Evolutionary conservation across 2,797 vertebrate genomes (phyloP).

Genomic region (Mormyrops boulengeri): DNA sequence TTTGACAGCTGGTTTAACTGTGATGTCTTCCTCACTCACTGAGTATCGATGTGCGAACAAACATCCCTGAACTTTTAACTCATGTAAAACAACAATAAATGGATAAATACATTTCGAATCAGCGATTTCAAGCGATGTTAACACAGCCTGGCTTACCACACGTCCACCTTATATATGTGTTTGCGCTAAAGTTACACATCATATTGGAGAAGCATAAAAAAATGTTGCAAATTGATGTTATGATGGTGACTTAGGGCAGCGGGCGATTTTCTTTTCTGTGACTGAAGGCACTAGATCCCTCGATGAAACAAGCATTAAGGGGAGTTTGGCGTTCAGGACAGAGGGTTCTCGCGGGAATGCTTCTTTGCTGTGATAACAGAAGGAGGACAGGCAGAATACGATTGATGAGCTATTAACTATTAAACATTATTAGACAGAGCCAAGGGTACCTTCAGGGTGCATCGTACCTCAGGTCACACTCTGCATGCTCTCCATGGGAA

Average conservation of each 20-base stretch:
- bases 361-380: neutral
- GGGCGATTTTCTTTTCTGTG: neutral
- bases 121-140: neutral
- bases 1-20: neutral
- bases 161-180: neutral
- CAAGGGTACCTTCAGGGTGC: neutral
- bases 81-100: neutral
- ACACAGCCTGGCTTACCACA: neutral
- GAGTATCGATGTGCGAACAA: neutral
- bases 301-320: neutral
- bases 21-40: neutral
- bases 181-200: neutral
- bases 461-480: neutral
- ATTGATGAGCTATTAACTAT: neutral
- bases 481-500: neutral
- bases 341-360: neutral
- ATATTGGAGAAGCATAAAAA: neutral
- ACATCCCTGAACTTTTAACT: neutral
- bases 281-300: neutral
- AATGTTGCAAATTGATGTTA: neutral
- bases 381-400: neutral
- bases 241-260: neutral
- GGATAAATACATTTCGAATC: neutral
- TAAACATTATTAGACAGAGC: neutral
- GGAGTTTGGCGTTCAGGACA: neutral